These are phyloP conservation scores for Oryctes rhinoceros DNA, from an alignment of 1,140 invertebrate genomes.

Conservation along the genomic window DNA sequence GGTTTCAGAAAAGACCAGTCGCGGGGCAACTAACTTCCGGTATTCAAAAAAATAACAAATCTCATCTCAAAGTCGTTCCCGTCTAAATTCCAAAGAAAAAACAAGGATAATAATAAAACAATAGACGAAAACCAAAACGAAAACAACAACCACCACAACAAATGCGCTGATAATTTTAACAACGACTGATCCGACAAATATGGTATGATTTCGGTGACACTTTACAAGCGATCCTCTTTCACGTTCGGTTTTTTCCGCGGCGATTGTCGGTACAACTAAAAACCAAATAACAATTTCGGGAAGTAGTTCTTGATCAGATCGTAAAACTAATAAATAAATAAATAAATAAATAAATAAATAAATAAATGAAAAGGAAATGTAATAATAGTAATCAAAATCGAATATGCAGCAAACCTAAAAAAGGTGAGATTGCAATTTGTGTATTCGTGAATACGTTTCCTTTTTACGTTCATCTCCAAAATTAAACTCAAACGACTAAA, in stretches of 20 bases:
- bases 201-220: conserved; percentile 35
- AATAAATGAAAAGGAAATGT: conserved; percentile 45
- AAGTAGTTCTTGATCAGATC: neutral
- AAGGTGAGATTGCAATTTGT: conserved; percentile 60
- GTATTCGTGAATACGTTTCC: conserved; percentile 57
- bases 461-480: conserved; percentile 45
- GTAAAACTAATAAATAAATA: conserved; percentile 3
- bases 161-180: conserved; percentile 23
- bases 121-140: conserved; percentile 2
- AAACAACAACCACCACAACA: neutral
- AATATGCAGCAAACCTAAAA: conserved; percentile 60
- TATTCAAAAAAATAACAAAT: conserved; percentile 53
- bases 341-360: conserved; percentile 30
- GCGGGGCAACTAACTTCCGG: conserved; percentile 67
- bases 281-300: conserved; percentile 11
- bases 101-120: conserved; percentile 4
- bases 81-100: conserved; percentile 31
- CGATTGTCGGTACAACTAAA: neutral
- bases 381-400: conserved; percentile 51
- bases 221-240: conserved; percentile 5
- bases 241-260: neutral
- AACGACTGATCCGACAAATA: conserved; percentile 57
- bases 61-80: conserved; percentile 25
- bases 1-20: conserved; percentile 75
- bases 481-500: conserved; percentile 56